Evolutionary conservation across 2,888 invertebrate species (phyloP).

Genomic region (Pheosia gnoma): DNA sequence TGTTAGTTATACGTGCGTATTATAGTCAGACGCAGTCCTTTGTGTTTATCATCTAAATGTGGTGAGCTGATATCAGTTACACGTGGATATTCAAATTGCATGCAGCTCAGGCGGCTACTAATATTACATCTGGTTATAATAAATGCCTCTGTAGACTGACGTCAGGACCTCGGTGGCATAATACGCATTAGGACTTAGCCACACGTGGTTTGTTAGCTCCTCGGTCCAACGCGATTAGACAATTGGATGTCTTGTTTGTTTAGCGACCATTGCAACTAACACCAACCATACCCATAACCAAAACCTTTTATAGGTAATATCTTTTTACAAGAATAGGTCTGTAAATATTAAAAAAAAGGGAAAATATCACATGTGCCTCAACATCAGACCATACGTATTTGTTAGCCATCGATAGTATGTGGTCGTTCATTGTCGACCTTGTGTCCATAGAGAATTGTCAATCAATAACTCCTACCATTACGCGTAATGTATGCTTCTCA

Average conservation of each 20-base stretch:
- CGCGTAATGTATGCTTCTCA: neutral
- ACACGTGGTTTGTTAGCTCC: neutral
- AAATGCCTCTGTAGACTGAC: conserved; percentile 12
- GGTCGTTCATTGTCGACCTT: neutral
- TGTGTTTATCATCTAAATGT: conserved; percentile 42
- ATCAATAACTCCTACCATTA: neutral
- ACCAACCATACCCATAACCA: too few relatives aligned
- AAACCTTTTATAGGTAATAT: too few relatives aligned
- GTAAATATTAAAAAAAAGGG: neutral
- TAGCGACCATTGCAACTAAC: neutral
- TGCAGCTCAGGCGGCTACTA: conserved; percentile 15
- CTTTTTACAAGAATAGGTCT: neutral
- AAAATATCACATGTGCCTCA: too few relatives aligned
- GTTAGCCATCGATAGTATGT: neutral
- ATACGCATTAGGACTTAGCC: neutral
- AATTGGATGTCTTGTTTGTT: neutral
- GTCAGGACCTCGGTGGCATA: conserved; percentile 8
- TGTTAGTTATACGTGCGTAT: neutral
- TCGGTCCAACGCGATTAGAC: neutral
- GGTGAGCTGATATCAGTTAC: conserved; percentile 51
- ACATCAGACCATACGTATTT: neutral
- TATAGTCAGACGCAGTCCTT: conserved; percentile 18
- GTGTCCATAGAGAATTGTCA: neutral
- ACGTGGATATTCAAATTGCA: conserved; percentile 17
- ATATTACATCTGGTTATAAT: conserved; percentile 22